Conservation (phyloP, 2,113 vertebrate species). For the Sebastes fasciatus region DNA sequence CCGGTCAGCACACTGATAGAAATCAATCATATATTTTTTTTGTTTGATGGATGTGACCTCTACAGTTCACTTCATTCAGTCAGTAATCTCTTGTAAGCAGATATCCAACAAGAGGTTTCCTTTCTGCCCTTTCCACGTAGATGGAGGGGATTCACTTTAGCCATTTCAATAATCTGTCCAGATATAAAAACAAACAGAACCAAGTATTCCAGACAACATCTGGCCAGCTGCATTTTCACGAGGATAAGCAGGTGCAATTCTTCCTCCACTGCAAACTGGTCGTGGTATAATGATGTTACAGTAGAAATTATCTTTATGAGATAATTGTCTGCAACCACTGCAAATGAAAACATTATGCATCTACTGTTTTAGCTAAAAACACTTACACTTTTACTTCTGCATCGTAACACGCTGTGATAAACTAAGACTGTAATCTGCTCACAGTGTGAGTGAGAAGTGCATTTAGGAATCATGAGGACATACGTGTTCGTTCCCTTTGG, state of each 20-base stretch:
- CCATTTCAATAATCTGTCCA: constrained; percentile 69
- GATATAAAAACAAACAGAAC: constrained; percentile 55
- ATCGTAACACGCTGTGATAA: not conserved
- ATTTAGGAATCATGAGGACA: constrained; percentile 50
- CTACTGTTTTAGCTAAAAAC: not conserved
- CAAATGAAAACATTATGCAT: not conserved
- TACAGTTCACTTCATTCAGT: constrained; percentile 23
- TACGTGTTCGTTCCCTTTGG: constrained; percentile 41
- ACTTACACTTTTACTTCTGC: not conserved
- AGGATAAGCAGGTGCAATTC: constrained; percentile 40
- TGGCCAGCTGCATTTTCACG: constrained; percentile 36
- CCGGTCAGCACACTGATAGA: not conserved
- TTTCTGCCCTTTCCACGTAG: constrained; percentile 17
- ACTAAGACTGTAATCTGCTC: constrained; percentile 28
- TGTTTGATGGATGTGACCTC: constrained; percentile 15
- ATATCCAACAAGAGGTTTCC: constrained; percentile 47
- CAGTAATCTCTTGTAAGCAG: constrained; percentile 66
- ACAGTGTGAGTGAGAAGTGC: constrained; percentile 45
- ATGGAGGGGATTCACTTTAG: constrained; percentile 42
- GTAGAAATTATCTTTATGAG: not conserved
- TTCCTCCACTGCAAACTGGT: constrained; percentile 10
- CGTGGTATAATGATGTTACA: not conserved
- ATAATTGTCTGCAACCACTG: not conserved
- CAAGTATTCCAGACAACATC: constrained; percentile 63
- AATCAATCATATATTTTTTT: not conserved